A percentile compares a stretch with the other conserved stretches of the same genome.
Evolutionary conservation across 2,888 invertebrate species (phyloP).

Genomic region (Volucella inflata): DNA sequence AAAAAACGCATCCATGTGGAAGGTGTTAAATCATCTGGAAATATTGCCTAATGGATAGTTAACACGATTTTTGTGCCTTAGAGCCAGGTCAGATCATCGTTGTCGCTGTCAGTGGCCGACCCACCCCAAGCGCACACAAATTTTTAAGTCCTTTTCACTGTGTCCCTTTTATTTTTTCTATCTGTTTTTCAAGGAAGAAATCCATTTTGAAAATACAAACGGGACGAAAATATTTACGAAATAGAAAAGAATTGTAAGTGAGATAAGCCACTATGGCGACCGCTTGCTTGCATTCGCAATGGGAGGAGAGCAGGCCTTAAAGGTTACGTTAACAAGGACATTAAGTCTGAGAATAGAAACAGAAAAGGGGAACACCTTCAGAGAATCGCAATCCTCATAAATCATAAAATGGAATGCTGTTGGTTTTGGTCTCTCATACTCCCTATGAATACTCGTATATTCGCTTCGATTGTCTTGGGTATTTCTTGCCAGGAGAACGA

Average conservation of each 20-base stretch:
- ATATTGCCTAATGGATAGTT: constrained; percentile 80
- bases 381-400: constrained; percentile 62
- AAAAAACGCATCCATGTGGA: constrained; percentile 74
- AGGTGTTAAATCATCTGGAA: constrained; percentile 79
- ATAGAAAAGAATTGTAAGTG: constrained; percentile 53
- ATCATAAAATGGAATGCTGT: constrained; percentile 56
- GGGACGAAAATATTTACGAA: constrained; percentile 38
- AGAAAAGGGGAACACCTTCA: background rate
- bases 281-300: constrained; percentile 53
- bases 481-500: background rate
- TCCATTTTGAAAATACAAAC: constrained; percentile 45
- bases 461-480: constrained; percentile 2
- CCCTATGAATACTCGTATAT: too few species aligned
- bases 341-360: background rate
- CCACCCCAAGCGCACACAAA: constrained; percentile 47
- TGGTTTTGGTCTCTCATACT: background rate
- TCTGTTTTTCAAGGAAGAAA: constrained; percentile 11
- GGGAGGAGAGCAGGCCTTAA: background rate
- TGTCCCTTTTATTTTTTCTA: constrained; percentile 41
- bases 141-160: constrained; percentile 52
- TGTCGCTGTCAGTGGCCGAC: constrained; percentile 29
- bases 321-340: constrained; percentile 23
- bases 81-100: constrained; percentile 72
- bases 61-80: constrained; percentile 79
- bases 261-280: constrained; percentile 59